Evolutionary conservation across 2,888 invertebrate genomes (phyloP).

Genomic region (Slavum lentiscoides): DNA sequence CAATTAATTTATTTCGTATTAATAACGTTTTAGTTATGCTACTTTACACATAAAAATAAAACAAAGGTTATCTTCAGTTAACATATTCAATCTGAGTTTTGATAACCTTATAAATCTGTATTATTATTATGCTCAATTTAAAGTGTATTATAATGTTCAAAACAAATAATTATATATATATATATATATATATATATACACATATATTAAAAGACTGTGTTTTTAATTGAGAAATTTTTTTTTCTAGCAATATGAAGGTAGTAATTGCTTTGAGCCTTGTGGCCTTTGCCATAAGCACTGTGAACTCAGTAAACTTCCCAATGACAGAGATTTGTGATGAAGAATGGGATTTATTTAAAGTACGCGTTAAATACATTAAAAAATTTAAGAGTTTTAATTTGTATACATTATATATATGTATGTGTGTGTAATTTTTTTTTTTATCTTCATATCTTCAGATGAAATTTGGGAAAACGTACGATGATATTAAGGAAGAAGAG

Average conservation of each 20-base stretch:
- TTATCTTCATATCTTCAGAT: slow-evolving; percentile 60
- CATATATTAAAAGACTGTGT: too few species aligned
- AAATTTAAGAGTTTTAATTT: neutral
- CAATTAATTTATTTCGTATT: too few species aligned
- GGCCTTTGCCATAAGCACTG: slow-evolving; percentile 67
- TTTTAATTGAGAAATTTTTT: neutral
- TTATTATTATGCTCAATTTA: too few species aligned
- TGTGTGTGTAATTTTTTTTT: neutral
- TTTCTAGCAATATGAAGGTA: slow-evolving; percentile 60
- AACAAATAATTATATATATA: too few species aligned
- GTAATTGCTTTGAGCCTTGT: slow-evolving; percentile 61
- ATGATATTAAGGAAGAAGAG: slow-evolving; percentile 74
- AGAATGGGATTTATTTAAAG: slow-evolving; percentile 80
- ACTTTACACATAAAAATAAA: too few species aligned
- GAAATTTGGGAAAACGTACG: slow-evolving; percentile 71
- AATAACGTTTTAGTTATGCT: too few species aligned
- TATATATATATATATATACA: too few species aligned
- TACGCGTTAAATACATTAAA: slow-evolving; percentile 58
- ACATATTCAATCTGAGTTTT: too few species aligned
- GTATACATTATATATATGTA: slow-evolving; percentile 12
- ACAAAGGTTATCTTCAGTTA: too few species aligned
- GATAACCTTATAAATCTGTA: too few species aligned
- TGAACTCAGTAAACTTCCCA: slow-evolving; percentile 64
- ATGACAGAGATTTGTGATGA: slow-evolving; percentile 73
- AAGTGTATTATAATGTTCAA: too few species aligned